Base-by-base conservation (phyloP, 2,888 invertebrate species). In the Dryocosmus kuriphilus region DNA sequence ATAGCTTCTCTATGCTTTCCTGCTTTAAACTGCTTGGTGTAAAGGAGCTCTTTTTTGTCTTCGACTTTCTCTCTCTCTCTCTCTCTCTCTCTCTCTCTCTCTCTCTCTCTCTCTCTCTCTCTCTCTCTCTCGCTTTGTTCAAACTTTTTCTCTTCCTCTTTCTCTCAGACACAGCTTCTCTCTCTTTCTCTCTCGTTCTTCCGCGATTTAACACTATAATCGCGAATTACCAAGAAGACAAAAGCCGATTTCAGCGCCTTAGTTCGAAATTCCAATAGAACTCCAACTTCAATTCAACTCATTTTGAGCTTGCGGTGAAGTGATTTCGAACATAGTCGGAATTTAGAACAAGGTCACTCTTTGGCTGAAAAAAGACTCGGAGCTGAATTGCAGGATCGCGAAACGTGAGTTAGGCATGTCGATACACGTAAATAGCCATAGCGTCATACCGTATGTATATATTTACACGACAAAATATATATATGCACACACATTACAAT, bases 361-460 rank as follows among this genome's bases (percentile, higher is more conserved):
- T 24, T 57, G 14, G 5, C 57, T 57, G 5, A 57, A 60, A 60
- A 14, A 27, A 60, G 65, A 65, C 65, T 38, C 27, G 41, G 22
- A 71, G 71, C 51, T 71, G 30, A 63, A 79, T 71, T 79, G 79
- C 80, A 74, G 80, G 76, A 76, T 79, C 74, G 77, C 77, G 78
- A 77, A 75, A 79, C 76, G 76, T 75, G 81, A 82, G 76, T 77
- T 74, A 71, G 75, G 80, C 77, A 81, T 77, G 80, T 82, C 79
- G 80, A 80, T 82, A 84, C 80, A 81, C 78, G 75, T 75, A 84
- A 76, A 74, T 83, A 84, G 82, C 77, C 80, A 79, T 85, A 84
- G 82, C 81, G 83, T 82, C 83, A 83, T 86, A 84, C 82, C 84
- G 86, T 85, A 85, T 86, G 85, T 86, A 86, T 80, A 85, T 87